A percentile compares a stretch with the other conserved stretches of the same genome.
Evolutionary conservation across 2,797 vertebrate genomes (phyloP).

Genomic region (Setipinna tenuifilis): DNA sequence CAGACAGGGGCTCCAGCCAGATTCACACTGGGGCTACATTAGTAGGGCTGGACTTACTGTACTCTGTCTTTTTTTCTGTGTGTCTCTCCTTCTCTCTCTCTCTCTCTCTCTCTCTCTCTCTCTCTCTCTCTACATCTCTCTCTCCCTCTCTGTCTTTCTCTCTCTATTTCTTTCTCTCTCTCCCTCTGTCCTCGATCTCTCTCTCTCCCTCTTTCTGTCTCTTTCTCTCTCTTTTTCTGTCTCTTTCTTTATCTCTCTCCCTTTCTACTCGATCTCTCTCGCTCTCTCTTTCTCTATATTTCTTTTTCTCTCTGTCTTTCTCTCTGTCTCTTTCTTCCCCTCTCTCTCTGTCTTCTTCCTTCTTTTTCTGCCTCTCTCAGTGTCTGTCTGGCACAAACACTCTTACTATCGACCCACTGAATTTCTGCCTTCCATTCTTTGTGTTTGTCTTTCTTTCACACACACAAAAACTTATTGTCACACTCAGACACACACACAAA

Average conservation of each 20-base stretch:
- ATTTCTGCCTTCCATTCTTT: slow-evolving; percentile 27
- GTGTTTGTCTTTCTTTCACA: background rate
- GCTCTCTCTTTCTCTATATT: background rate
- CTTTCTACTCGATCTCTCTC: background rate
- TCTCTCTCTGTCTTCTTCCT: slow-evolving; percentile 39
- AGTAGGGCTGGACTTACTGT: background rate
- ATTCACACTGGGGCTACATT: background rate
- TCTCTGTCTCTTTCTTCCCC: background rate
- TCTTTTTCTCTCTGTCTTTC: too few species aligned
- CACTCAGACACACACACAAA: background rate
- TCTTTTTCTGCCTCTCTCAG: too few species aligned
- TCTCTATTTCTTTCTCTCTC: background rate
- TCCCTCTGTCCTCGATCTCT: background rate
- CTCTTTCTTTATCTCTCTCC: background rate
- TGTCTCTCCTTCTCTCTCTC: background rate
- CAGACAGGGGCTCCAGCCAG: too few species aligned
- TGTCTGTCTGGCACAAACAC: too few species aligned
- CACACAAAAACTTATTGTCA: background rate
- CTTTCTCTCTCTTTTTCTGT: background rate
- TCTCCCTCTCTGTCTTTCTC: background rate
- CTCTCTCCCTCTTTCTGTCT: background rate
- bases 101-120: slow-evolving; percentile 27
- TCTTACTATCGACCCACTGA: background rate
- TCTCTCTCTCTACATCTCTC: background rate
- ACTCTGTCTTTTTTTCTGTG: background rate